Percentiles rank a stretch among this genome's conserved stretches.
Evolutionary conservation across 2,113 vertebrate genomes (phyloP).

Genomic region (Esox niger): DNA sequence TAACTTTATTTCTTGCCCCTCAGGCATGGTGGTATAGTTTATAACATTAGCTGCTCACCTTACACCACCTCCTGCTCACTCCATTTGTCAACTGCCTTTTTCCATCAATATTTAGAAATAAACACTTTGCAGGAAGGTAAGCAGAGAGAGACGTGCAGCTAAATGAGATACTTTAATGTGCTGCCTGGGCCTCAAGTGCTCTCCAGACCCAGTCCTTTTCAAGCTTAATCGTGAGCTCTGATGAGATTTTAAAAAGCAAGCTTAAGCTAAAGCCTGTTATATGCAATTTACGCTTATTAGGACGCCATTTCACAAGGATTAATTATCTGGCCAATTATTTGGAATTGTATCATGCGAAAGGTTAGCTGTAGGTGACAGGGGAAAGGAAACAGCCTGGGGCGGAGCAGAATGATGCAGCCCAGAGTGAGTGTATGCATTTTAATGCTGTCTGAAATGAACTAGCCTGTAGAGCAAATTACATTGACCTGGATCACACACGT

Average conservation of each 20-base stretch:
- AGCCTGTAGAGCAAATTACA: constrained; percentile 54
- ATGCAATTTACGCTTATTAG: constrained; percentile 55
- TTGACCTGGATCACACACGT: constrained; percentile 54
- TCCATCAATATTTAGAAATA: constrained; percentile 36
- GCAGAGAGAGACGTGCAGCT: constrained; percentile 6
- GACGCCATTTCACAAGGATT: constrained; percentile 54
- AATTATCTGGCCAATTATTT: constrained; percentile 63
- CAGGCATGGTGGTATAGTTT: not conserved
- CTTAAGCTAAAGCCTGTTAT: constrained; percentile 48
- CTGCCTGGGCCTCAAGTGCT: constrained; percentile 22
- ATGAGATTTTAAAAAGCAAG: constrained; percentile 42
- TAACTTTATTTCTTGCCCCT: no score
- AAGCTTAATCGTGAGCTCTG: constrained; percentile 46
- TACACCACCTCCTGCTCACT: not conserved
- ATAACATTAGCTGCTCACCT: not conserved
- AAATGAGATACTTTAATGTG: constrained; percentile 35
- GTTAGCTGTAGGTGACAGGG: constrained; percentile 56
- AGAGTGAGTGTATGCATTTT: constrained; percentile 39
- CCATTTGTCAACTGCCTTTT: constrained; percentile 11
- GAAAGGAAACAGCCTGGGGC: constrained; percentile 52
- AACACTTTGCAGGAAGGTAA: constrained; percentile 29
- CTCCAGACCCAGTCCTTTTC: constrained; percentile 25
- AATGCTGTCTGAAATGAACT: constrained; percentile 58
- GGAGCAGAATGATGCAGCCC: constrained; percentile 10
- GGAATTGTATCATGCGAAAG: constrained; percentile 60